These are phyloP conservation scores for Callospermophilus lateralis DNA, from an alignment of 2,113 vertebrate species.

Conservation along the genomic window DNA sequence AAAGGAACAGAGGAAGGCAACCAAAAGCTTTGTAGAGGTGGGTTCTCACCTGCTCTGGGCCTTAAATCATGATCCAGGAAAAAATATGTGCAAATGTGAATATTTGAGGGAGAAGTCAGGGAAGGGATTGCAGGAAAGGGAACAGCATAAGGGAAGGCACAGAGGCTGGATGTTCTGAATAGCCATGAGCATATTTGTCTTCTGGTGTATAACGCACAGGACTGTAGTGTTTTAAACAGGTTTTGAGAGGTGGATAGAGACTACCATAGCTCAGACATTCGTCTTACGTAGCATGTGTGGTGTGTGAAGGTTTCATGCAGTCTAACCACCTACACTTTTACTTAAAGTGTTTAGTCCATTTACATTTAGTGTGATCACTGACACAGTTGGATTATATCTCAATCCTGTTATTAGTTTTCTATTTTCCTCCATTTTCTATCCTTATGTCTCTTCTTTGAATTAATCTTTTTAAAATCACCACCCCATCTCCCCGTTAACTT, in stretches of 20 bases:
- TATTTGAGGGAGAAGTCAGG: too few relatives aligned
- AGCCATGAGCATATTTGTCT: accelerated
- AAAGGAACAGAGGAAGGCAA: accelerated
- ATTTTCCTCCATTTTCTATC: neutral
- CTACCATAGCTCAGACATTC: accelerated
- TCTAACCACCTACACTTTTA: neutral
- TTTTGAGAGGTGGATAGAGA: too few relatives aligned
- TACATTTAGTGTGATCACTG: neutral
- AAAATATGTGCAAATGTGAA: accelerated
- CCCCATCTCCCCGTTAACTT: neutral
- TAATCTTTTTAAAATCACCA: neutral
- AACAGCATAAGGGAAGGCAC: accelerated
- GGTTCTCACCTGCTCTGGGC: neutral
- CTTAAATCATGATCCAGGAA: neutral
- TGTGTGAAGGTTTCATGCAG: neutral
- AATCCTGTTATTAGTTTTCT: neutral
- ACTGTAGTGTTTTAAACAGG: accelerated
- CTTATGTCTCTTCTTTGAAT: neutral
- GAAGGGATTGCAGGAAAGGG: neutral
- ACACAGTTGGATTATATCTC: neutral
- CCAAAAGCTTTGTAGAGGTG: too few relatives aligned
- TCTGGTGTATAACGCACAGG: accelerated
- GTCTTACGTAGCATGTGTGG: neutral
- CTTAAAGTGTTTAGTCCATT: neutral
- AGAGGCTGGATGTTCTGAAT: neutral